Evolutionary conservation across 2,113 vertebrate species (phyloP).

Genomic region (Poecile atricapillus): DNA sequence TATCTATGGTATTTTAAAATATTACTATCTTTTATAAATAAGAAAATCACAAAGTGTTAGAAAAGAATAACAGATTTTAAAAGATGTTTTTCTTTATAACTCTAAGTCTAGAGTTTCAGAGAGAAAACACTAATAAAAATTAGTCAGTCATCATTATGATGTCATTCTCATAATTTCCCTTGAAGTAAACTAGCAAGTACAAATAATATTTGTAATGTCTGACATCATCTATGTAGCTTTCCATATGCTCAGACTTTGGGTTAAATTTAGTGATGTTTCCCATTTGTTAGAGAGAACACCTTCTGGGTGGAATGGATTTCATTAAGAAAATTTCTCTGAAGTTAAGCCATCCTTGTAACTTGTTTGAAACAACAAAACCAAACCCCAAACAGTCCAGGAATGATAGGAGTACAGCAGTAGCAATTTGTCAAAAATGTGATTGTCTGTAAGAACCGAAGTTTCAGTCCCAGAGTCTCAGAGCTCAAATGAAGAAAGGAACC

Average conservation of each 20-base stretch:
- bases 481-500: neutral
- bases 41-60: slow-evolving; percentile 40
- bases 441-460: neutral
- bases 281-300: slow-evolving; percentile 76
- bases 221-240: slow-evolving; percentile 84
- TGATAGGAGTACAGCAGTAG: neutral
- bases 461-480: neutral
- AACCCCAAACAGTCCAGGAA: neutral
- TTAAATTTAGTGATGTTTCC: slow-evolving; percentile 75
- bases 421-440: slow-evolving; percentile 4
- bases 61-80: slow-evolving; percentile 64
- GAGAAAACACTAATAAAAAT: slow-evolving; percentile 78
- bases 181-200: slow-evolving; percentile 79
- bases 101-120: slow-evolving; percentile 67
- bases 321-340: slow-evolving; percentile 69
- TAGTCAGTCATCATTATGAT: slow-evolving; percentile 78
- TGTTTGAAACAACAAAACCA: neutral
- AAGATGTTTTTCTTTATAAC: slow-evolving; percentile 68
- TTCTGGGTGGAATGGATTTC: slow-evolving; percentile 68
- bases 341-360: slow-evolving; percentile 60
- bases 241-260: slow-evolving; percentile 72
- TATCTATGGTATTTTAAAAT: slow-evolving; percentile 9
- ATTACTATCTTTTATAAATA: slow-evolving; percentile 42
- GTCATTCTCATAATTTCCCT: slow-evolving; percentile 78
- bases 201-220: slow-evolving; percentile 84